phyloP scores from a whole-genome alignment of 2,113 vertebrate genomes.

The Arothron firmamentum region DNA sequence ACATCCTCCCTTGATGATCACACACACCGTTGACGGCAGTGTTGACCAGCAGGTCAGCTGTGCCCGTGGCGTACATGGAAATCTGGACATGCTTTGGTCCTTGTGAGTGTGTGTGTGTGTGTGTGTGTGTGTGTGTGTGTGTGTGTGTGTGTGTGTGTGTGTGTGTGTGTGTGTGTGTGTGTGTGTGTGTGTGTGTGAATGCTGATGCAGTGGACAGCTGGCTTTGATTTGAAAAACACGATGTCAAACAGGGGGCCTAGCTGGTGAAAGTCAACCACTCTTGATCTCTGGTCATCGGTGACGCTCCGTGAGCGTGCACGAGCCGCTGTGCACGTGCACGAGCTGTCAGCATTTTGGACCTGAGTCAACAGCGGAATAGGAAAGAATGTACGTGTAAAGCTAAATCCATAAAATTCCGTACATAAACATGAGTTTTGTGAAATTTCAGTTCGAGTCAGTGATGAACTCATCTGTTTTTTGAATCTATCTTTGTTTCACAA shows the following conservation, averaged over 20 bases:
- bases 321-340: background rate
- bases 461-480: too few relatives aligned
- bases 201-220: constrained; percentile 66
- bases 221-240: constrained; percentile 66
- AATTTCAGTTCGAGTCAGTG: too few relatives aligned
- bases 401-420: too few relatives aligned
- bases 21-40: constrained; percentile 69
- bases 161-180: too few relatives aligned
- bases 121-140: too few relatives aligned
- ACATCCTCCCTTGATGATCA: constrained; percentile 67
- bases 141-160: constrained; percentile 1
- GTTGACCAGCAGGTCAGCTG: constrained; percentile 60
- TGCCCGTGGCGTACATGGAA: constrained; percentile 53
- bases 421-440: too few relatives aligned
- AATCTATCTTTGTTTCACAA: too few relatives aligned
- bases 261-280: constrained; percentile 51
- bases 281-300: constrained; percentile 18
- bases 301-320: background rate
- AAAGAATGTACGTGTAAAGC: too few relatives aligned
- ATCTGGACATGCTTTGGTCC: constrained; percentile 73
- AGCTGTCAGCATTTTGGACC: background rate
- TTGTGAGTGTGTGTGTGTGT: constrained; percentile 50
- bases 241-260: constrained; percentile 67
- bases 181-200: constrained; percentile 25
- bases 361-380: background rate